Evolutionary conservation across 2,113 vertebrate genomes (phyloP).

Genomic region (Zosterops pallidus): DNA sequence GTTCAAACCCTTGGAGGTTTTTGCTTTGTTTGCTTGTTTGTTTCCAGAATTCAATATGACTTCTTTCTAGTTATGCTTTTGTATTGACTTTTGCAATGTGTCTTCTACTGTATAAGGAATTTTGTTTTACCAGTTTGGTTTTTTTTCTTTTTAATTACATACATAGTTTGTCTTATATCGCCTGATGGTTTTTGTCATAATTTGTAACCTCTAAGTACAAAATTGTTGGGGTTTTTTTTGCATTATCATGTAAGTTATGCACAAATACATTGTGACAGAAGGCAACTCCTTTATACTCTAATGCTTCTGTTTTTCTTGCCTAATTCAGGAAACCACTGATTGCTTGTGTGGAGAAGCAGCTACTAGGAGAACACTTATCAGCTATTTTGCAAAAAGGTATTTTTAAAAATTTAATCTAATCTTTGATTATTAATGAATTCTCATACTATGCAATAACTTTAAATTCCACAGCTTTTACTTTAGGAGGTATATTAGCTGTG

Average conservation of each 20-base stretch:
- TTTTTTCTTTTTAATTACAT: not conserved
- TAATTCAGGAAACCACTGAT: constrained; percentile 78
- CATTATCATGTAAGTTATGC: not conserved
- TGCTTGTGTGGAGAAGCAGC: constrained; percentile 82
- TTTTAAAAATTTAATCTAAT: not conserved
- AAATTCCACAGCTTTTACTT: not conserved
- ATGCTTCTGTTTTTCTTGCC: not conserved
- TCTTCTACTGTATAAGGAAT: not conserved
- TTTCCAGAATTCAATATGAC: not conserved
- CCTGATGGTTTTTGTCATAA: not conserved
- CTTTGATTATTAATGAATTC: not conserved
- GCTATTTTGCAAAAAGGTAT: constrained; percentile 85
- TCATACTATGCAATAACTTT: not conserved
- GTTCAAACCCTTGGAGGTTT: not conserved
- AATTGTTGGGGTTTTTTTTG: not conserved
- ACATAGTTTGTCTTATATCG: not conserved
- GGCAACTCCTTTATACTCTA: not conserved
- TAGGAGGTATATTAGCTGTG: not conserved
- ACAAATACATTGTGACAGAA: not conserved
- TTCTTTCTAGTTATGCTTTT: not conserved
- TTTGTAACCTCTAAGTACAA: not conserved
- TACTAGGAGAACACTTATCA: constrained; percentile 80
- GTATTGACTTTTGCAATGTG: not conserved
- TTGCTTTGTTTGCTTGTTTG: not conserved
- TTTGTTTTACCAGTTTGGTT: not conserved